phyloP scores from a whole-genome alignment of 2,888 invertebrate genomes.

The Lymantria dispar region DNA sequence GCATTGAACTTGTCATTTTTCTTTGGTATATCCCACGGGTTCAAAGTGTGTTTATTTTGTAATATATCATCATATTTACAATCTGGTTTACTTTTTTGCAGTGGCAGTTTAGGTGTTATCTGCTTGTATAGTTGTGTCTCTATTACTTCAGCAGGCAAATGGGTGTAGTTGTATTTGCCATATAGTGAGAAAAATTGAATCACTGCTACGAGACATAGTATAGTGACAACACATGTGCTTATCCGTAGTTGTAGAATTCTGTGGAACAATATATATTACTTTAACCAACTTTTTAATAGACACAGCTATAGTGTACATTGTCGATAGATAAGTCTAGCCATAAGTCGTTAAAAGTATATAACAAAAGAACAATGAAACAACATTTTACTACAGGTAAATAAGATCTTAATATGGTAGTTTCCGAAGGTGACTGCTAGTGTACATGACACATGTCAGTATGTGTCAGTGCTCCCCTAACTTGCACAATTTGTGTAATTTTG shows the following conservation, averaged over 20 bases:
- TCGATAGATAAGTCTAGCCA: no score
- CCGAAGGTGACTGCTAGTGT: no score
- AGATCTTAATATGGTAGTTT: no score
- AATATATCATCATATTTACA: constrained; percentile 61
- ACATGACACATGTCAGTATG: no score
- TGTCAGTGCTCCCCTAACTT: no score
- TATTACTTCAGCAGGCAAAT: constrained; percentile 45
- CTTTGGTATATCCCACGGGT: constrained; percentile 43
- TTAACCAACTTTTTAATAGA: no score
- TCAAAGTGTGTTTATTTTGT: constrained; percentile 36
- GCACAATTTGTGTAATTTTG: no score
- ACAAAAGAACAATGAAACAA: no score
- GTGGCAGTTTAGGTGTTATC: constrained; percentile 33
- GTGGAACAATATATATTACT: constrained; percentile 1
- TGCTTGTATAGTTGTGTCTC: constrained; percentile 38
- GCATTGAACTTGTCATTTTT: constrained; percentile 47
- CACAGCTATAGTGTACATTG: no score
- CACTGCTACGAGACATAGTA: constrained; percentile 42
- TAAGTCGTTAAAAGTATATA: no score
- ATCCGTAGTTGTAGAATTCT: constrained; percentile 46
- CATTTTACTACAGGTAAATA: no score
- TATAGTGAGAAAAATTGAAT: constrained; percentile 43
- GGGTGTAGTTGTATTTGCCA: constrained; percentile 51
- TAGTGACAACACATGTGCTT: constrained; percentile 35
- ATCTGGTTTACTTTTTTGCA: constrained; percentile 38